Percentiles rank a stretch among this genome's conserved stretches.
Evolutionary conservation across 1,140 invertebrate genomes (phyloP).

Genomic region (Geopemphigus sp.): DNA sequence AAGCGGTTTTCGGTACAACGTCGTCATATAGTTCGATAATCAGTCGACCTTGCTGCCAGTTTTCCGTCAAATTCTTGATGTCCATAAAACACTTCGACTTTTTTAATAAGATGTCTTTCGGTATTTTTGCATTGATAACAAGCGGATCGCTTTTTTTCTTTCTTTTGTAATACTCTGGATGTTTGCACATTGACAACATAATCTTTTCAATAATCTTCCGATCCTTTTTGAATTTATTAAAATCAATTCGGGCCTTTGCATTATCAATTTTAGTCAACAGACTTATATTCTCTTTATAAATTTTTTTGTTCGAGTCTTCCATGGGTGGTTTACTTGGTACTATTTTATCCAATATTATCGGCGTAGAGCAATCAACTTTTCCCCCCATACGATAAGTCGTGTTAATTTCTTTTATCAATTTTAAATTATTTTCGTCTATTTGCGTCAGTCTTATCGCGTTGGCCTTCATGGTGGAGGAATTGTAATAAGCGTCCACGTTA

Average conservation of each 20-base stretch:
- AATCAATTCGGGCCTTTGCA: neutral
- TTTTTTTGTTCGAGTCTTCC: neutral
- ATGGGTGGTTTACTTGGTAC: neutral
- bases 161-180: conserved; percentile 4
- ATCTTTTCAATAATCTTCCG: neutral
- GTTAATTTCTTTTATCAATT: conserved; percentile 3
- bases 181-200: neutral
- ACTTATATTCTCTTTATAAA: neutral
- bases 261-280: neutral
- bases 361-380: neutral
- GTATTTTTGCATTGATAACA: neutral
- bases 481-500: neutral
- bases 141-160: neutral
- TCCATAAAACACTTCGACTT: neutral
- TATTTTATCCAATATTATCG: neutral
- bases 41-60: no score
- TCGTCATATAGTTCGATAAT: no score
- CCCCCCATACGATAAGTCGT: neutral
- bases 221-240: neutral
- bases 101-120: neutral
- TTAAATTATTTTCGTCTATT: neutral
- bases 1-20: no score
- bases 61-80: no score
- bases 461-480: neutral
- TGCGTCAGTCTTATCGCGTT: neutral